Evolutionary conservation across 2,113 vertebrate species (phyloP).

Genomic region (Meleagris gallopavo): DNA sequence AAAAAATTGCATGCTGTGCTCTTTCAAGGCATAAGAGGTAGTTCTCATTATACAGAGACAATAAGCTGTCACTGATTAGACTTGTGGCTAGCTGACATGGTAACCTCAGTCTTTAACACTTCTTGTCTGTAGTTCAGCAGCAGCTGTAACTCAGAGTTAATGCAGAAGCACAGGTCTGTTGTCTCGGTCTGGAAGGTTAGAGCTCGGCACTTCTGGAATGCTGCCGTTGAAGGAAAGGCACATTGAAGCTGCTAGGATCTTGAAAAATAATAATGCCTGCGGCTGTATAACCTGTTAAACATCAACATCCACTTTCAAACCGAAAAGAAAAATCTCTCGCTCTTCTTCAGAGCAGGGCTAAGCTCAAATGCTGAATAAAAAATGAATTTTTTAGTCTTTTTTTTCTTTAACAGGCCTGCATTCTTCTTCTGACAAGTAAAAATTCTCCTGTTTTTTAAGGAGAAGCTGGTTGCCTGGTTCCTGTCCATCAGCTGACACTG

Average conservation of each 20-base stretch:
- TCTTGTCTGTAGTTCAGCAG: background rate
- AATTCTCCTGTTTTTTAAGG: background rate
- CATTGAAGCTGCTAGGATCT: background rate
- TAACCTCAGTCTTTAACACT: background rate
- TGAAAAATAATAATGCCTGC: conserved; percentile 40
- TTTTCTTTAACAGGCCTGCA: background rate
- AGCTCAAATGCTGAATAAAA: background rate
- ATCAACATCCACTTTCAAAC: background rate
- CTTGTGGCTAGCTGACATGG: background rate
- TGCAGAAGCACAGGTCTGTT: background rate
- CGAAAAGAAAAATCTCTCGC: background rate
- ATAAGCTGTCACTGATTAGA: background rate
- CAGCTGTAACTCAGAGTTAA: background rate
- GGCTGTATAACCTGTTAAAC: conserved; percentile 22
- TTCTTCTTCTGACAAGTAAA: background rate
- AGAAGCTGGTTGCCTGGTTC: conserved; percentile 13
- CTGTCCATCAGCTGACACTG: background rate
- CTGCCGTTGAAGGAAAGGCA: background rate
- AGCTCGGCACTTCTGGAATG: background rate
- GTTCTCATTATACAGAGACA: background rate
- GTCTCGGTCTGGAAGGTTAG: background rate
- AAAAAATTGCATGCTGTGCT: background rate
- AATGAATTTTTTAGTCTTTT: background rate
- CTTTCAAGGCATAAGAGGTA: background rate
- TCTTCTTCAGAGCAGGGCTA: background rate